These are phyloP conservation scores for Chondrilla cf. caribensis DNA, from an alignment of 37 sponge, comb jelly and placozoan genomes.

Conservation along the genomic window DNA sequence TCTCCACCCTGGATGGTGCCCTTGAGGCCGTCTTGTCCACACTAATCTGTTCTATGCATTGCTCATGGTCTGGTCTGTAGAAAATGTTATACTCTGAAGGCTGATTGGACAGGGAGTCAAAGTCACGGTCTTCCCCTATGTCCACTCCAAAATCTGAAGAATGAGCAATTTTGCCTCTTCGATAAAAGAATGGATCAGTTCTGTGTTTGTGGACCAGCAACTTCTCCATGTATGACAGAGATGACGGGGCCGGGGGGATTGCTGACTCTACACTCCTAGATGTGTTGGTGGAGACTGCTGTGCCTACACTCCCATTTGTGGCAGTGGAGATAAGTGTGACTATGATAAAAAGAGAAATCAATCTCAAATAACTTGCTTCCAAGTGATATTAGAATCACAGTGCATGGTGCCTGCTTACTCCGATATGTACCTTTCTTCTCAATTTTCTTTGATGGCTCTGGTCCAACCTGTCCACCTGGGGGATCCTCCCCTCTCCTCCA, in stretches of 20 bases:
- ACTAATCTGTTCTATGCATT: not conserved
- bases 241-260: not conserved
- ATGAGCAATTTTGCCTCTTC: not conserved
- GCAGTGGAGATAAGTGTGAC: not conserved
- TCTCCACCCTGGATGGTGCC: not conserved
- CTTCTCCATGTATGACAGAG: constrained; percentile 58
- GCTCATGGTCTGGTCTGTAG: constrained; percentile 1
- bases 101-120: not conserved
- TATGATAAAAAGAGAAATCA: not conserved
- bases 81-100: constrained; percentile 69
- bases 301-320: not conserved
- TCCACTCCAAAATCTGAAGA: not conserved
- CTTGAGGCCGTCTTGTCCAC: not conserved
- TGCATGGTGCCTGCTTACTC: not conserved
- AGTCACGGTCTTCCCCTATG: no score
- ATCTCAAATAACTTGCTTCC: not conserved
- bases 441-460: not conserved
- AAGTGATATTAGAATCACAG: not conserved
- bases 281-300: not conserved
- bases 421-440: not conserved
- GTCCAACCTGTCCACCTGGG: not conserved
- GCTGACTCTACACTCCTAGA: not conserved
- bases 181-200: constrained; percentile 12
- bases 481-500: constrained; percentile 50
- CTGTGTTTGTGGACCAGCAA: constrained; percentile 40